Base-by-base conservation (phyloP, 2,888 invertebrate genomes). In the Germaria angustata region DNA sequence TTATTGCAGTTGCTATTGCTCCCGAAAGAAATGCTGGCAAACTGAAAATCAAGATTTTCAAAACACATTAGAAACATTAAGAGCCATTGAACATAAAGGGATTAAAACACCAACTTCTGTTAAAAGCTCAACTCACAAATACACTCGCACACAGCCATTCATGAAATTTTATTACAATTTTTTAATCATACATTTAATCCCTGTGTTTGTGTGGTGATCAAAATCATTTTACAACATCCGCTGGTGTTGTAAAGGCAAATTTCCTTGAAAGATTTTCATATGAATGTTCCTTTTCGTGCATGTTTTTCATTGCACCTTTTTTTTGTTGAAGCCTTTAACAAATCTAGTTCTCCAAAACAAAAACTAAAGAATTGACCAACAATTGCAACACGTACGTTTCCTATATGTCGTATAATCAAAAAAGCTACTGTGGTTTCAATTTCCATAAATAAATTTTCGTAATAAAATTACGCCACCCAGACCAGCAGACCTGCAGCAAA, bases 211-310 rank as follows among this genome's bases (percentile, higher is more conserved):
- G 46, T 3, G 36, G 66, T 79, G 82, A 82, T 82, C 65, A 34
- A 82, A 76, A 82, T 82, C 82, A 44, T 71, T 82, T 71, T 66
- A 82, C 82, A 82, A 79, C 82, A 79, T 82, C 82, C 82, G 82
- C 55, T 82, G 71, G 20, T 59, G 77, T 78, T 61, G 44, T 44
- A 2, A 46, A 20, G 44, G 17, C 4, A 77, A 77, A 75, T 66
- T 79, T 79, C 71, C 61, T 49, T 51, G 75, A 82, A 79, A 36
- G 49, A 78, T 78, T 73, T 73, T 73, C 68, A 57, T 76, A 44
- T 59, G 13, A 28, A 41, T 63, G 20, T 36, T 28, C 24, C 13
- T 20, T 32, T 65, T 39, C 7, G 6, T n/a, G 8, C 24, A 41
- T 57, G 75, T 39, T 63, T 73, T n/a, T 71, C 53, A 17, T 17